A percentile compares a stretch with the other conserved stretches of the same genome.
These are phyloP conservation scores for Drosophila kepulauana DNA, from an alignment of 1,140 invertebrate genomes.

Conservation along the genomic window DNA sequence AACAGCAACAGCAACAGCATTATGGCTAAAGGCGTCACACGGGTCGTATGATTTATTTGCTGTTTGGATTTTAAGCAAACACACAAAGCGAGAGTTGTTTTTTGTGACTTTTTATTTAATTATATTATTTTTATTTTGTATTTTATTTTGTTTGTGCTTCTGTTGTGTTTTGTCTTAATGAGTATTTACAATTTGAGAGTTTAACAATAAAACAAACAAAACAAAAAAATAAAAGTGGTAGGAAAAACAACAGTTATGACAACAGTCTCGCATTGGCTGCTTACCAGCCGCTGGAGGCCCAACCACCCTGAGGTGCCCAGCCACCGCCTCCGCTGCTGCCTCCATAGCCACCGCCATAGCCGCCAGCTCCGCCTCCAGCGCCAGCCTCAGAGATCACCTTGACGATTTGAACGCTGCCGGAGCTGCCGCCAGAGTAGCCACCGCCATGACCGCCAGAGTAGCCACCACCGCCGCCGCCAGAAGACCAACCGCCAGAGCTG, in stretches of 20 bases:
- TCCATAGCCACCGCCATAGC: slow-evolving; percentile 36
- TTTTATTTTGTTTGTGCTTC: slow-evolving; percentile 9
- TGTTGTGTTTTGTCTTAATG: slow-evolving; percentile 23
- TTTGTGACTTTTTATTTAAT: slow-evolving; percentile 16
- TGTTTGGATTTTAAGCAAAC: not conserved
- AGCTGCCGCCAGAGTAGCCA: slow-evolving; percentile 32
- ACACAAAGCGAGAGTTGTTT: not conserved
- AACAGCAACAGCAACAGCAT: not conserved
- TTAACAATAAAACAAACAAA: slow-evolving; percentile 13
- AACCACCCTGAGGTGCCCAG: slow-evolving; percentile 66
- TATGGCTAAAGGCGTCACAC: not conserved
- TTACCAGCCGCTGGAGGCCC: slow-evolving; percentile 67
- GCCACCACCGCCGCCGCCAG: slow-evolving; percentile 27
- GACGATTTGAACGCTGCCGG: slow-evolving; percentile 51
- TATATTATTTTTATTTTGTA: slow-evolving; percentile 3
- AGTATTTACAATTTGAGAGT: slow-evolving; percentile 47
- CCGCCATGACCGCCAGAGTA: slow-evolving; percentile 37
- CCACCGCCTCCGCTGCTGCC: slow-evolving; percentile 32
- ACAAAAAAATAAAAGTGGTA: not conserved
- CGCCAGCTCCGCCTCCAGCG: slow-evolving; percentile 26
- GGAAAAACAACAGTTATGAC: slow-evolving; percentile 22
- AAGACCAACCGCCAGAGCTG: slow-evolving; percentile 25
- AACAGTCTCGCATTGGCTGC: not conserved
- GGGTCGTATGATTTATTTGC: slow-evolving; percentile 23
- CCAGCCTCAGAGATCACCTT: slow-evolving; percentile 57